Percentiles rank a stretch among this genome's conserved stretches.
Evolutionary conservation across 2,797 vertebrate species (phyloP).

Genomic region (Tenualosa ilisha): DNA sequence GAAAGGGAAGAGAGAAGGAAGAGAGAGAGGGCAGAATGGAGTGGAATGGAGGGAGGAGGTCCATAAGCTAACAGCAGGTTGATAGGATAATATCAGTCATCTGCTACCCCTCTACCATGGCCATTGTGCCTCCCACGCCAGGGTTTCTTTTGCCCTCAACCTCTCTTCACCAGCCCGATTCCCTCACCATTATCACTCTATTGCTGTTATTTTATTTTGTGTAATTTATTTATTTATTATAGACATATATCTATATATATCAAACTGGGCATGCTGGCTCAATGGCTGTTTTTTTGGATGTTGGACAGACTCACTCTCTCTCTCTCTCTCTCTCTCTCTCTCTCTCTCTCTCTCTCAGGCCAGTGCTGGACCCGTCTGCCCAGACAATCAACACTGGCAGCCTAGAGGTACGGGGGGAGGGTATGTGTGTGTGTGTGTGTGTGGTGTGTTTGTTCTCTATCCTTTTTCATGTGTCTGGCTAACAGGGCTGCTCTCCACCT

Average conservation of each 20-base stretch:
- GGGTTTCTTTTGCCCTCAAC: constrained; percentile 69
- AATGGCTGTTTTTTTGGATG: background rate
- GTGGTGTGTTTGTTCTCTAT: background rate
- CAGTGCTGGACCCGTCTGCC: constrained; percentile 15
- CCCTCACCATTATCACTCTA: constrained; percentile 34
- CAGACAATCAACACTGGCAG: constrained; percentile 16
- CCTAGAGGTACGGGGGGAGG: background rate
- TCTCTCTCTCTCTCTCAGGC: background rate
- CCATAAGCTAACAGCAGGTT: constrained; percentile 73
- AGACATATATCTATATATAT: background rate
- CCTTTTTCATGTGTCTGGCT: background rate
- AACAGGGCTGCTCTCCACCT: background rate
- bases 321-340: background rate
- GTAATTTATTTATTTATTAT: background rate
- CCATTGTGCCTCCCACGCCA: background rate
- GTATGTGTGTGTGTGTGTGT: constrained; percentile 9
- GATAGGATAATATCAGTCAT: constrained; percentile 74
- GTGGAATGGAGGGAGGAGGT: constrained; percentile 47
- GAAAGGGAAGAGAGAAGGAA: background rate
- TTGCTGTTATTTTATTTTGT: background rate
- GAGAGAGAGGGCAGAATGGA: background rate
- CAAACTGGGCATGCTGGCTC: background rate
- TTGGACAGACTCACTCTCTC: background rate
- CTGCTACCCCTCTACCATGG: constrained; percentile 66
- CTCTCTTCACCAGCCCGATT: constrained; percentile 25